These are phyloP conservation scores for Neomorphus geoffroyi DNA, from an alignment of 2,797 vertebrate species.

Conservation along the genomic window DNA sequence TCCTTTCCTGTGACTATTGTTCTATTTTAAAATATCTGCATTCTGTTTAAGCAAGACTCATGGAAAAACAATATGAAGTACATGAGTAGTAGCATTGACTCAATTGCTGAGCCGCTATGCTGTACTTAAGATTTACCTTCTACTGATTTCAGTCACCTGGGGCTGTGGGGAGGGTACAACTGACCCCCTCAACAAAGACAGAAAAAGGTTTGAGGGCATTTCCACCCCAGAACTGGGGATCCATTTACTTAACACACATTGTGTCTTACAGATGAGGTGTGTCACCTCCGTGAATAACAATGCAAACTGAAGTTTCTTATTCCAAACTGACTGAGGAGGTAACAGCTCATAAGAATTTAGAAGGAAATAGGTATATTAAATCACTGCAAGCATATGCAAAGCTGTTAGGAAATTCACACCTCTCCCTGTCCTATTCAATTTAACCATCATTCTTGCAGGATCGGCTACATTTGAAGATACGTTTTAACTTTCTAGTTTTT, in stretches of 20 bases:
- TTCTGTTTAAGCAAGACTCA: neutral
- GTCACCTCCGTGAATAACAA: neutral
- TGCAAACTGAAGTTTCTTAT: neutral
- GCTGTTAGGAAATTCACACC: neutral
- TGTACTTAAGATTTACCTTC: neutral
- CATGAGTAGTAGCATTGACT: accelerated
- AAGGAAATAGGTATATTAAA: neutral
- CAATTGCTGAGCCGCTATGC: neutral
- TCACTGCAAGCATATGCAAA: neutral
- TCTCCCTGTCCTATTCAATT: neutral
- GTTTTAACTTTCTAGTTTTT: neutral
- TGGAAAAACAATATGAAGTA: neutral
- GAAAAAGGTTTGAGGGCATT: neutral
- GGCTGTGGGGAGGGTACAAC: neutral
- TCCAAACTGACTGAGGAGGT: neutral
- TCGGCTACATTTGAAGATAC: neutral
- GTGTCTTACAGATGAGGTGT: neutral
- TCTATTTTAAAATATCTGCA: neutral
- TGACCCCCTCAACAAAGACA: neutral
- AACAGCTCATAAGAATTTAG: neutral
- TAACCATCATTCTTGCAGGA: neutral
- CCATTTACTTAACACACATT: neutral
- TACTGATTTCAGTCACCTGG: neutral
- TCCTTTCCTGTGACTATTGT: neutral
- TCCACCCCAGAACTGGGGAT: neutral